Base-by-base conservation (phyloP, 2,888 invertebrate species). In the Salpingus planirostris region DNA sequence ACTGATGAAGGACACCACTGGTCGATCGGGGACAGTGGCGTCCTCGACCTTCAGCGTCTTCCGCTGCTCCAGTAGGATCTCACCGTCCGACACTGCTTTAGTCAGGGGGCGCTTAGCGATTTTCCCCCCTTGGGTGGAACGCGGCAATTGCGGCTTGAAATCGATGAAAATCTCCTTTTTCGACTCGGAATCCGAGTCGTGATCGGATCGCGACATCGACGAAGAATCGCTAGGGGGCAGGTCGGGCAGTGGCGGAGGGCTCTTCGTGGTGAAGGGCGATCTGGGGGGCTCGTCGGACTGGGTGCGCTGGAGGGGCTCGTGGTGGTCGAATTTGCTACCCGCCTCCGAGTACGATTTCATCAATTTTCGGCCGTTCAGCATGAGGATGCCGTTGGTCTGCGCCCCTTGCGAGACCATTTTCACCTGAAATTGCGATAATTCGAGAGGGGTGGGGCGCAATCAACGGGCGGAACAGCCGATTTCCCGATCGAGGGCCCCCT, bases 351-450 rank as follows among this genome's bases (percentile, higher is more conserved):
- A 80, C 33, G 87, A 88, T 65, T 89, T 89, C 23, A 81, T 83
- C 39, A 89, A 66, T 63, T 84, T 81, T 47, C 87, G 71, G n/a
- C 76, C 76, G 53, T 77, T 78, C 38, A 71, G 5, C 23, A 23
- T 62, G 33, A 77, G 67, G 36, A 76, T 67, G 1, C 89, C 89
- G 64, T 90, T 90, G 2, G 89, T 90, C 67, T 90, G 89, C 6
- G 89, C 89, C 11, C 87, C 88, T 57, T 89, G 88, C 7, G 88
- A 89, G 24, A 89, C 86, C 78, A 88, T 88, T 62, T 82, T 83
- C 11, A 88, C 85, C 73, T 82, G 49, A 30, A 63, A 47, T 24
- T 23, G 28, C 5, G 28, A 21, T n/a, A n/a, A n/a, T n/a, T n/a
- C n/a, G n/a, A n/a, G n/a, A n/a, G n/a, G n/a, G n/a, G n/a, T n/a